Conservation (phyloP, 2,113 vertebrate genomes). For the Poeciliopsis prolifica region DNA sequence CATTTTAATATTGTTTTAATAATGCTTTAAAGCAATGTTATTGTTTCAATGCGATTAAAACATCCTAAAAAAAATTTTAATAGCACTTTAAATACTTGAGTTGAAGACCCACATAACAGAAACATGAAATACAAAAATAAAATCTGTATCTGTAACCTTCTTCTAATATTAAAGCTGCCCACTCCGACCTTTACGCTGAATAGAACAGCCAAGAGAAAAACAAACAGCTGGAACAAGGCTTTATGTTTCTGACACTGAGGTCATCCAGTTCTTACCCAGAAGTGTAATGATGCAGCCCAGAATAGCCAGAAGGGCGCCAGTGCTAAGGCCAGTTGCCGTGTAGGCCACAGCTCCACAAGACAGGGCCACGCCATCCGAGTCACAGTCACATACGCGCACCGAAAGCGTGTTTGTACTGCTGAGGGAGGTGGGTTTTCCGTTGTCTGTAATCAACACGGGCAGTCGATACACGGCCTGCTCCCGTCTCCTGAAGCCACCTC, state of each 20-base stretch:
- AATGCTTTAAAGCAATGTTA: neutral
- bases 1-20: too few relatives aligned
- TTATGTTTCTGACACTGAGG: constrained; percentile 3
- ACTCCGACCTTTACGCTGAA: neutral
- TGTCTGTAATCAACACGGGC: constrained; percentile 93
- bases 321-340: constrained; percentile 90
- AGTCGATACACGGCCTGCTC: constrained; percentile 90
- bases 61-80: neutral
- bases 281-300: constrained; percentile 92
- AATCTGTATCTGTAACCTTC: neutral
- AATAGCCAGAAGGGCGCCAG: constrained; percentile 92
- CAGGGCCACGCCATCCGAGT: constrained; percentile 85
- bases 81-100: neutral
- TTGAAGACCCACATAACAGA: neutral
- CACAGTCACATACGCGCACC: constrained; percentile 93
- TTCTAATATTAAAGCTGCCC: neutral
- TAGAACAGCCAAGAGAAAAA: neutral
- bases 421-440: constrained; percentile 86
- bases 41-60: too few relatives aligned
- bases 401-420: constrained; percentile 96
- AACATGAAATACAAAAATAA: neutral
- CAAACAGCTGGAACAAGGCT: neutral
- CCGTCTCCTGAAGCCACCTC: constrained; percentile 87
- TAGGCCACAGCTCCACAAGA: constrained; percentile 93
- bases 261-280: constrained; percentile 81